A percentile compares a stretch with the other conserved stretches of the same genome.
phyloP scores from a whole-genome alignment of 2,113 vertebrate species.

The Passer montanus region DNA sequence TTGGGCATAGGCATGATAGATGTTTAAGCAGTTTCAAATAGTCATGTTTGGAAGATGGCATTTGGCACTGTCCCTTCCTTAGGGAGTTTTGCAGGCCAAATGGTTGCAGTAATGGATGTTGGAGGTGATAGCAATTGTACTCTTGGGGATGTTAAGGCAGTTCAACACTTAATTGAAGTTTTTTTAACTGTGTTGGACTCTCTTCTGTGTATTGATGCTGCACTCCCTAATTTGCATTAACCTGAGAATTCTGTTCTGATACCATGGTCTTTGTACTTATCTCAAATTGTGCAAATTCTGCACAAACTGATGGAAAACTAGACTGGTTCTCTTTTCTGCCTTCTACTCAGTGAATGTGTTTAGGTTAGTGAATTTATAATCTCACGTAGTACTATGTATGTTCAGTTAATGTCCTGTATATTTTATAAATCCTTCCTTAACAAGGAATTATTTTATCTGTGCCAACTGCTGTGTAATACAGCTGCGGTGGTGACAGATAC shows the following conservation, averaged over 20 bases:
- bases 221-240: background rate
- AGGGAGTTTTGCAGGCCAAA: background rate
- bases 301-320: background rate
- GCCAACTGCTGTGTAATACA: conserved; percentile 2
- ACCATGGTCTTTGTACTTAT: background rate
- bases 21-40: background rate
- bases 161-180: background rate
- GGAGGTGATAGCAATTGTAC: background rate
- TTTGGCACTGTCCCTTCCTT: background rate
- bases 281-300: background rate
- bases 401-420: background rate
- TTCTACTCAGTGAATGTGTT: background rate
- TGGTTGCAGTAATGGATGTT: background rate
- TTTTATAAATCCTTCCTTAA: conserved; percentile 57
- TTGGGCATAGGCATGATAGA: background rate
- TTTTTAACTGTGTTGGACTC: background rate
- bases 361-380: background rate
- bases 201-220: background rate
- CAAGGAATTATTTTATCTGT: background rate
- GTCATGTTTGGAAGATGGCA: background rate
- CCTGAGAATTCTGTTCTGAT: background rate
- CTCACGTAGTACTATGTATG: background rate
- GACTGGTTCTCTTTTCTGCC: background rate
- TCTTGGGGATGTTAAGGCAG: background rate
- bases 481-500: conserved; percentile 12